A percentile compares a stretch with the other conserved stretches of the same genome.
Evolutionary conservation across 1,140 invertebrate species (phyloP).

Genomic region (Psix sp.): DNA sequence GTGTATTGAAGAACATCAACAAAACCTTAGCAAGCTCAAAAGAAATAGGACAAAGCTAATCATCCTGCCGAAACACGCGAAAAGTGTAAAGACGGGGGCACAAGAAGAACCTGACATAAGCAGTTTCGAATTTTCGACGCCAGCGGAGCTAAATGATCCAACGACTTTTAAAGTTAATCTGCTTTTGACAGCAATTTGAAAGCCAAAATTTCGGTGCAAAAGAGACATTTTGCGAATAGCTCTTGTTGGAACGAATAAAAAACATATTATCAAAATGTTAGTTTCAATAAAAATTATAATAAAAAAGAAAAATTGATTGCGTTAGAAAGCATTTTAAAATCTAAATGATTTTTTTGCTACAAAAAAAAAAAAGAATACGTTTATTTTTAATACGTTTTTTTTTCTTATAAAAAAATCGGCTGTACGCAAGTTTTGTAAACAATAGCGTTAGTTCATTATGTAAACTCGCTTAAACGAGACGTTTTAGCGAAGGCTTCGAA

Average conservation of each 20-base stretch:
- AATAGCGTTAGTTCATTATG: slow-evolving; percentile 22
- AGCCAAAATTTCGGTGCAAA: slow-evolving; percentile 26
- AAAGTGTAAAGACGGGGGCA: background rate
- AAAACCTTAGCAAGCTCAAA: slow-evolving; percentile 66
- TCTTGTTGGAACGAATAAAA: no score
- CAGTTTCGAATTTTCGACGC: slow-evolving; percentile 66
- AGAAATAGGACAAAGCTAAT: slow-evolving; percentile 59
- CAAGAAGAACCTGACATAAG: slow-evolving; percentile 51
- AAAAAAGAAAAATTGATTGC: no score
- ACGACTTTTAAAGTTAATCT: slow-evolving; percentile 68
- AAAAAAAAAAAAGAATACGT: no score
- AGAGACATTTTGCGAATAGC: no score
- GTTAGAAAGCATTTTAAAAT: no score
- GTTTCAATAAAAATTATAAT: no score
- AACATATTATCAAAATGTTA: no score
- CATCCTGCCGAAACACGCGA: slow-evolving; percentile 33
- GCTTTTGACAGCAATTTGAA: slow-evolving; percentile 60
- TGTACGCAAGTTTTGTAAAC: slow-evolving; percentile 6
- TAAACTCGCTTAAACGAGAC: slow-evolving; percentile 15
- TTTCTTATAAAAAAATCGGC: slow-evolving; percentile 8
- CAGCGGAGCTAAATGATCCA: slow-evolving; percentile 58
- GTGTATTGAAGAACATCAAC: slow-evolving; percentile 66
- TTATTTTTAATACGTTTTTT: no score
- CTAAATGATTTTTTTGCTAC: no score
- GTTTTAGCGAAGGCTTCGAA: slow-evolving; percentile 9